A percentile compares a stretch with the other conserved stretches of the same genome.
phyloP scores from a whole-genome alignment of 2,113 vertebrate genomes.

The Oreochromis aureus region DNA sequence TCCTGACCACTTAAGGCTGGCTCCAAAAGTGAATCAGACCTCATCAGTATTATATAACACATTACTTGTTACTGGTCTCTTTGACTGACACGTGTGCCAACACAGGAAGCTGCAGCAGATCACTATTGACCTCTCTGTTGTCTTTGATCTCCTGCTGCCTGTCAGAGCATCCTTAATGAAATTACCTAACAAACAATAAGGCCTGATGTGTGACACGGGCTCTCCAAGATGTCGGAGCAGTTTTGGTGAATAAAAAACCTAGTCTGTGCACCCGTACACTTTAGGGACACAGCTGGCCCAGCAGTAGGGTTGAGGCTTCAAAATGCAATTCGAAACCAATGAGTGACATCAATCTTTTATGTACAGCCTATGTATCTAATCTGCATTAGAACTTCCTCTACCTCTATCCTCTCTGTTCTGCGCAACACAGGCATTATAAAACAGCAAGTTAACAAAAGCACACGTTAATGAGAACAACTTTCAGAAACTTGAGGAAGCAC shows the following conservation, averaged over 20 bases:
- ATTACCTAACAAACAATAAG: not conserved
- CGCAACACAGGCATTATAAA: constrained; percentile 1
- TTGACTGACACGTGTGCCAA: not conserved
- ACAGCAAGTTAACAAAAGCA: not conserved
- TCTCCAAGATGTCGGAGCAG: not conserved
- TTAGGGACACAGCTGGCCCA: not conserved
- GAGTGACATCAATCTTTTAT: not conserved
- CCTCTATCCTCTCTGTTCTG: not conserved
- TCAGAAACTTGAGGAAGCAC: not conserved
- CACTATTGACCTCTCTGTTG: not conserved
- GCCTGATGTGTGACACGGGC: not conserved
- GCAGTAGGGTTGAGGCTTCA: not conserved
- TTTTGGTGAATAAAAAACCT: not conserved
- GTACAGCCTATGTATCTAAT: not conserved
- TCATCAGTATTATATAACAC: not conserved
- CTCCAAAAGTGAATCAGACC: not conserved
- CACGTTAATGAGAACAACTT: constrained; percentile 14
- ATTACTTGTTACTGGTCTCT: not conserved
- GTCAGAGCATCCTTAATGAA: not conserved
- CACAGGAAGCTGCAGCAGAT: not conserved
- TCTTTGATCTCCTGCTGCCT: not conserved
- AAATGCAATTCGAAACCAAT: not conserved
- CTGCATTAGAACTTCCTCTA: not conserved
- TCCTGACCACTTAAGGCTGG: not conserved
- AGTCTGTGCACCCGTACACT: not conserved